Conservation (phyloP, 2,113 vertebrate genomes). For the Pyrgilauda ruficollis region DNA sequence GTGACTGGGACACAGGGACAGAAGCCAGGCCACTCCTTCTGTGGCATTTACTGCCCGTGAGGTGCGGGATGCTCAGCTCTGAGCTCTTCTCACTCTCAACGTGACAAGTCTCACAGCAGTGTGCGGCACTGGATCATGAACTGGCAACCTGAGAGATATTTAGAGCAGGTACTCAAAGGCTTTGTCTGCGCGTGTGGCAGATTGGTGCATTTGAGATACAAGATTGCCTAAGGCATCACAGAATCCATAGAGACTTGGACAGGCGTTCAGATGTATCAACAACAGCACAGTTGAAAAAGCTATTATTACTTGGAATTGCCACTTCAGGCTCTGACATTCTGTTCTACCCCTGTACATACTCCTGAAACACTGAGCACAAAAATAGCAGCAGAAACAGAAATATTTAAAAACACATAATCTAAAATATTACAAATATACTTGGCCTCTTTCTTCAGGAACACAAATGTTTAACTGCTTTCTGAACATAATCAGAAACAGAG, state of each 20-base stretch:
- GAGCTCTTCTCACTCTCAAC: neutral
- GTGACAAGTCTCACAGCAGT: neutral
- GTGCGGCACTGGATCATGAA: neutral
- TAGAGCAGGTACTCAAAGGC: neutral
- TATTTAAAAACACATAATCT: conserved; percentile 52
- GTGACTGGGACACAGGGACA: neutral
- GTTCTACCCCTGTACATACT: neutral
- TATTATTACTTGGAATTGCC: neutral
- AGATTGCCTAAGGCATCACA: neutral
- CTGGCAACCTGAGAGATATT: neutral
- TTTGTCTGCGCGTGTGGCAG: neutral
- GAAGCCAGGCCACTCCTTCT: neutral
- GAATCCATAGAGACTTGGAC: neutral
- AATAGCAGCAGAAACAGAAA: conserved; percentile 59
- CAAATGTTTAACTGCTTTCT: conserved; percentile 38
- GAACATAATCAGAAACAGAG: conserved; percentile 19
- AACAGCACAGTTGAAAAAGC: neutral
- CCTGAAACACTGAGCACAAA: neutral
- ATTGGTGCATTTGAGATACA: neutral
- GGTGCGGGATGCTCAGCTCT: neutral
- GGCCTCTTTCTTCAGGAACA: conserved; percentile 40
- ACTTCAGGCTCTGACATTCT: neutral
- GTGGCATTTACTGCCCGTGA: neutral
- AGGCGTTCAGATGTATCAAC: neutral
- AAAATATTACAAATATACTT: conserved; percentile 63